A percentile compares a stretch with the other conserved stretches of the same genome.
Evolutionary conservation across 1,140 invertebrate species (phyloP).

Genomic region (Musca domestica): DNA sequence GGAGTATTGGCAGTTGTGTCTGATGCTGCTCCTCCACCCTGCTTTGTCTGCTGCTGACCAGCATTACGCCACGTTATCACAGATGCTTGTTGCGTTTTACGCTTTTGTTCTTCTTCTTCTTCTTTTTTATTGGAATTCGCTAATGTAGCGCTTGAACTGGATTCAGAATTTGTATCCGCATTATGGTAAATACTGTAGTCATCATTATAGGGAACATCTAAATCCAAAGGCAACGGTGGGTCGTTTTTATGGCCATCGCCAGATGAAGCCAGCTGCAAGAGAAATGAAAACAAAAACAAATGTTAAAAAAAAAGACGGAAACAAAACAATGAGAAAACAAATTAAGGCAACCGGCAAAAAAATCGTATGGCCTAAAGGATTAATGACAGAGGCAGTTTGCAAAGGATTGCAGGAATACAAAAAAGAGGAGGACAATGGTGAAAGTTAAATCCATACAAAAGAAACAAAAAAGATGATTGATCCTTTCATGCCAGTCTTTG

Average conservation of each 20-base stretch:
- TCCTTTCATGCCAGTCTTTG: too few relatives aligned
- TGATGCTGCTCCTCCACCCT: neutral
- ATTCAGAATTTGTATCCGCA: neutral
- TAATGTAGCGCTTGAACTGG: neutral
- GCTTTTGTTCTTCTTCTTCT: slow-evolving; percentile 21
- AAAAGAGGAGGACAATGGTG: too few relatives aligned
- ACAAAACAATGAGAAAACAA: slow-evolving; percentile 8
- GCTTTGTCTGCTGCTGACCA: neutral
- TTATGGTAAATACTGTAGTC: slow-evolving; percentile 55
- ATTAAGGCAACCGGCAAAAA: neutral
- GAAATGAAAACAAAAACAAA: slow-evolving; percentile 29
- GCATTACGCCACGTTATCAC: slow-evolving; percentile 25
- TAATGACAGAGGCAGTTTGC: slow-evolving; percentile 2
- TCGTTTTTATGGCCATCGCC: slow-evolving; percentile 56
- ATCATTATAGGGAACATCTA: slow-evolving; percentile 63
- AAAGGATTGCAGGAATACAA: too few relatives aligned
- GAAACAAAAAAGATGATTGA: too few relatives aligned
- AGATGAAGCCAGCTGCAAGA: slow-evolving; percentile 21
- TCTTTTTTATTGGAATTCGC: neutral
- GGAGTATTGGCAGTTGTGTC: neutral
- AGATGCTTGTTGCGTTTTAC: slow-evolving; percentile 22
- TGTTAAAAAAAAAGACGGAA: slow-evolving; percentile 7
- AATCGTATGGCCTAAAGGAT: slow-evolving; percentile 7
- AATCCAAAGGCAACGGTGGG: slow-evolving; percentile 62
- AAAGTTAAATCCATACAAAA: too few relatives aligned